Conservation (phyloP, 2,113 vertebrate genomes). For the Holacanthus passer region DNA sequence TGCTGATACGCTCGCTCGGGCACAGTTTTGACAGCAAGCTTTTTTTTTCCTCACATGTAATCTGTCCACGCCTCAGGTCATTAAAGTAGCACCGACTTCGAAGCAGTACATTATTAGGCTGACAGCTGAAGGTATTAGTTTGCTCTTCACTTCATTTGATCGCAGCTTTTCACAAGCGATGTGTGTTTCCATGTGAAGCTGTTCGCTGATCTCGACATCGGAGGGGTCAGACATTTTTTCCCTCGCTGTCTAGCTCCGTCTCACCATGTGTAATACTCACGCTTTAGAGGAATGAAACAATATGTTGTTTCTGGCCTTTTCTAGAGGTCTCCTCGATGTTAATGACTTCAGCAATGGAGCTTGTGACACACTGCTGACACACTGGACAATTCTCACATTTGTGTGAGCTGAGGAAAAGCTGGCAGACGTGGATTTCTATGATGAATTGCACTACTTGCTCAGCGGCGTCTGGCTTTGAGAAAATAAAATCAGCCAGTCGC, state of each 20-base stretch:
- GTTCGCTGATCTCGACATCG: slow-evolving; percentile 23
- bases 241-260: not conserved
- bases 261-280: not conserved
- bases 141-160: slow-evolving; percentile 37
- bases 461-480: slow-evolving; percentile 51
- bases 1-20: slow-evolving; percentile 27
- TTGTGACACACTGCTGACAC: slow-evolving; percentile 61
- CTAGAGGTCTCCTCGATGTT: slow-evolving; percentile 39
- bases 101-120: slow-evolving; percentile 22
- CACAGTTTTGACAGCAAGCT: slow-evolving; percentile 52
- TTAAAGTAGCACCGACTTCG: slow-evolving; percentile 57
- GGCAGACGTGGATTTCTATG: slow-evolving; percentile 40
- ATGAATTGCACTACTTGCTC: slow-evolving; percentile 65
- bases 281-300: slow-evolving; percentile 40
- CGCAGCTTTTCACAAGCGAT: slow-evolving; percentile 30
- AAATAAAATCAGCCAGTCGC: slow-evolving; percentile 50
- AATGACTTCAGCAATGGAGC: slow-evolving; percentile 55
- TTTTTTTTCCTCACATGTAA: slow-evolving; percentile 49
- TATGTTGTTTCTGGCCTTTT: slow-evolving; percentile 63
- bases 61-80: slow-evolving; percentile 63
- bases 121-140: slow-evolving; percentile 57
- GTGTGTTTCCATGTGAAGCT: slow-evolving; percentile 22
- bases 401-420: slow-evolving; percentile 45
- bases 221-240: not conserved
- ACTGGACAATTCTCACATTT: slow-evolving; percentile 44